These are phyloP conservation scores for Notiomystis cincta DNA, from an alignment of 2,113 vertebrate genomes.

Conservation along the genomic window DNA sequence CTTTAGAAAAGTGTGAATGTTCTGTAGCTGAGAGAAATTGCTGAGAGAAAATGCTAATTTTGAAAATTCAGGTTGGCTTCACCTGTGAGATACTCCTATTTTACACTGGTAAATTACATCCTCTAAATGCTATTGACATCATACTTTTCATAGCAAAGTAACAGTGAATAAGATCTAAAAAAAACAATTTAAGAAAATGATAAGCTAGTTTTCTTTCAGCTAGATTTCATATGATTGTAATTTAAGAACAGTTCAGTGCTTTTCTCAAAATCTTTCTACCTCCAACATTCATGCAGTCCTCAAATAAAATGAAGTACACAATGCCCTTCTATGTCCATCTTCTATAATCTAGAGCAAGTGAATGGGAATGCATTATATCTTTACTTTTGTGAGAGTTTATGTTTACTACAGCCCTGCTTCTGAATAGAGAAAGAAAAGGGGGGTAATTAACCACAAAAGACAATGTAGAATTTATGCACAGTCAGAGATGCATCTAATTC, in stretches of 20 bases:
- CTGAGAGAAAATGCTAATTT: constrained; percentile 16
- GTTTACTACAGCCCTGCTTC: not conserved
- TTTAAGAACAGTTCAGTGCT: not conserved
- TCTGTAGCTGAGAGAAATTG: not conserved
- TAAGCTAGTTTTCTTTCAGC: not conserved
- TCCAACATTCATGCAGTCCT: not conserved
- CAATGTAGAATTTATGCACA: not conserved
- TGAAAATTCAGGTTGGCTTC: constrained; percentile 8
- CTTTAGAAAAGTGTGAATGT: not conserved
- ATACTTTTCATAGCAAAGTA: not conserved
- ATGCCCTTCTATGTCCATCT: not conserved
- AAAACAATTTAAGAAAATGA: not conserved
- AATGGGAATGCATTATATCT: not conserved
- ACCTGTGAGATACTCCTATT: not conserved
- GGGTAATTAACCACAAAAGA: not conserved
- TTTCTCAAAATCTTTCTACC: not conserved
- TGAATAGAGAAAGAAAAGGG: not conserved
- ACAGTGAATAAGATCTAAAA: not conserved
- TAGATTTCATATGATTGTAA: not conserved
- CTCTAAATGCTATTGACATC: not conserved
- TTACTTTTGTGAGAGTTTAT: not conserved
- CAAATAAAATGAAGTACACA: not conserved
- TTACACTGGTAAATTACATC: not conserved
- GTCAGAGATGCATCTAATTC: not conserved
- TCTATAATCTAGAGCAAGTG: not conserved